These are phyloP conservation scores for Odontocolon sp. DNA, from an alignment of 2,888 invertebrate species.

Conservation along the genomic window DNA sequence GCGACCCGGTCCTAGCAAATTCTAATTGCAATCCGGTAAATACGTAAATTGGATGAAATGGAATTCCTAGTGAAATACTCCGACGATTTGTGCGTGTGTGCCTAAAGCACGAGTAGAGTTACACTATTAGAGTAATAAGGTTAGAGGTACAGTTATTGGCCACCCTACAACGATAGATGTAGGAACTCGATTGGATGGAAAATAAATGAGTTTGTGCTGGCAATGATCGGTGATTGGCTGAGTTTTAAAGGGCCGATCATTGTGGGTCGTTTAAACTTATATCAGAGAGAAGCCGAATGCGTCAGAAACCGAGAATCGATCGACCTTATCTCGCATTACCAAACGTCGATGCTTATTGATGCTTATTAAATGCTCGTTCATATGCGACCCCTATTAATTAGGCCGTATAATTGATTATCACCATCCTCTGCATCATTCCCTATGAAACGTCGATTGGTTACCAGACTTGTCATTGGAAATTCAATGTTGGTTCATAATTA, in stretches of 20 bases:
- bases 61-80: conserved; percentile 61
- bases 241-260: too few relatives aligned
- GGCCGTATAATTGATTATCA: conserved; percentile 7
- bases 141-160: too few relatives aligned
- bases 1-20: conserved; percentile 59
- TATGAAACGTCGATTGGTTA: neutral
- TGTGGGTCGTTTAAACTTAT: too few relatives aligned
- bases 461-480: neutral
- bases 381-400: conserved; percentile 26
- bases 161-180: too few relatives aligned
- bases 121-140: too few relatives aligned
- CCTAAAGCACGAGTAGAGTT: conserved; percentile 14
- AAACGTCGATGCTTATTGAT: conserved; percentile 19
- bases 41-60: conserved; percentile 63
- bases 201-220: too few relatives aligned
- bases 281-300: neutral
- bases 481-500: conserved; percentile 17
- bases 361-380: conserved; percentile 34
- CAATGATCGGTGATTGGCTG: too few relatives aligned
- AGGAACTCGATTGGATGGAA: too few relatives aligned
- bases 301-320: conserved; percentile 38
- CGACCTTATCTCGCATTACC: conserved; percentile 29
- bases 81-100: conserved; percentile 26
- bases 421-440: neutral
- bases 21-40: conserved; percentile 67